Conservation (phyloP, 2,797 vertebrate species). For the Enteromius mattozi region DNA sequence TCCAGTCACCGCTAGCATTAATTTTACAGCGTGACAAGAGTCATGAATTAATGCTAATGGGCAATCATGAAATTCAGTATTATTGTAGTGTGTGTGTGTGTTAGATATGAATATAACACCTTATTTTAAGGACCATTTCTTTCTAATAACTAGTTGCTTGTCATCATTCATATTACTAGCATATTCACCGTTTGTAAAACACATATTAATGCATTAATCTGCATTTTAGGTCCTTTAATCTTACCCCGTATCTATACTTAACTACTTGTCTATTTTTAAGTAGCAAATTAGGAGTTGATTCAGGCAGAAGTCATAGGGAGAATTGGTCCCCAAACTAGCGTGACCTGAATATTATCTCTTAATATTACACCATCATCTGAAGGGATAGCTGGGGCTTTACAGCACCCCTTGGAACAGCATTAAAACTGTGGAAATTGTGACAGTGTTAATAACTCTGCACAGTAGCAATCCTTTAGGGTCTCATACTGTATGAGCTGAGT, state of each 20-base stretch:
- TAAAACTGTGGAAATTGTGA: not conserved
- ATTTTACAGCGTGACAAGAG: not conserved
- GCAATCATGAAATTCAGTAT: not conserved
- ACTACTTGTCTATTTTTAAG: not conserved
- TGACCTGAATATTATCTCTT: not conserved
- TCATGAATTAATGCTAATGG: not conserved
- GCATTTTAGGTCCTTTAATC: not conserved
- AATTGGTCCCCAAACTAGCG: not conserved
- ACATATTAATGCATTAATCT: not conserved
- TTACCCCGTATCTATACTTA: not conserved
- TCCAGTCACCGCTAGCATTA: not conserved
- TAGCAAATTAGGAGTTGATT: not conserved
- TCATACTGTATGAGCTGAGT: slow-evolving; percentile 12
- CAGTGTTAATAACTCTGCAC: slow-evolving; percentile 9
- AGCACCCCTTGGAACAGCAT: no score
- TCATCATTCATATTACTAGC: not conserved
- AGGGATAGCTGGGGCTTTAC: not conserved
- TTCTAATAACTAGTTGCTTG: not conserved
- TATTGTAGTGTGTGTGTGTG: not conserved
- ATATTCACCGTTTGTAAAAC: not conserved
- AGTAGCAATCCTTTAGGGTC: not conserved
- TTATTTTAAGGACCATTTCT: not conserved
- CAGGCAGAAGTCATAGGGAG: not conserved
- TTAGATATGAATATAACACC: not conserved
- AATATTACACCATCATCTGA: not conserved